Evolutionary conservation across 2,113 vertebrate species (phyloP), one percentile per base, ranked within the genome.

Genomic region (Crotalus tigris): DNA sequence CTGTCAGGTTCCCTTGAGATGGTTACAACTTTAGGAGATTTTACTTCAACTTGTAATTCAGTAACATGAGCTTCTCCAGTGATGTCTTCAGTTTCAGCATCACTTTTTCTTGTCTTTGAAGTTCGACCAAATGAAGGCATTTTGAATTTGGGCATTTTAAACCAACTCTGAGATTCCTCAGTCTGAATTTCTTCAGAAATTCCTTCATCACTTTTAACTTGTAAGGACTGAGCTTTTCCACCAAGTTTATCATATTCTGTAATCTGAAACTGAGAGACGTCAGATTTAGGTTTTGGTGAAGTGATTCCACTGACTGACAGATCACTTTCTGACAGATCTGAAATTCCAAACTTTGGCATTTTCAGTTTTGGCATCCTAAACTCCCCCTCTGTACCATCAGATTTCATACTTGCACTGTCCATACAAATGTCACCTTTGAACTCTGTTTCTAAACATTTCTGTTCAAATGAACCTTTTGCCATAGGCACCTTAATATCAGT

Each of bases 91-190:
- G 0, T 75, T 59, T 89, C 94, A 23, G 1, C 6, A 26, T 94
- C 86, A 26, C 3, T 2, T 1, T 86, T 94, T 21, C 21, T 94
- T 55, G 90, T 95, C 94, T 94, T 96, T 93, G 92, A 90, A 8
- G 94, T 90, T 0, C 46, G 96, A 12, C 91, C 54, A 92, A 97
- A 95, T 86, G 91, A 23, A 58, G 97, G 97, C 92, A 96, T 94
- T 54, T 59, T 97, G 90, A 98, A 94, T 75, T 93, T 96, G 64
- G 97, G 97, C 95, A 96, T 95, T 94, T 93, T 95, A 92, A 97
- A 97, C 97, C 97, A 97, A 81, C 94, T 94, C 6, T 96, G 96
- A 87, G 96, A 90, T 89, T 95, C 97, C 93, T 96, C 96, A 93
- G 33, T 69, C 29, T 90, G 95, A 95, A 81, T 3, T 5, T 75